Percentiles rank a stretch among this genome's conserved stretches.
Conservation (phyloP, 2,888 invertebrate species). For the Chrysolina americana region DNA sequence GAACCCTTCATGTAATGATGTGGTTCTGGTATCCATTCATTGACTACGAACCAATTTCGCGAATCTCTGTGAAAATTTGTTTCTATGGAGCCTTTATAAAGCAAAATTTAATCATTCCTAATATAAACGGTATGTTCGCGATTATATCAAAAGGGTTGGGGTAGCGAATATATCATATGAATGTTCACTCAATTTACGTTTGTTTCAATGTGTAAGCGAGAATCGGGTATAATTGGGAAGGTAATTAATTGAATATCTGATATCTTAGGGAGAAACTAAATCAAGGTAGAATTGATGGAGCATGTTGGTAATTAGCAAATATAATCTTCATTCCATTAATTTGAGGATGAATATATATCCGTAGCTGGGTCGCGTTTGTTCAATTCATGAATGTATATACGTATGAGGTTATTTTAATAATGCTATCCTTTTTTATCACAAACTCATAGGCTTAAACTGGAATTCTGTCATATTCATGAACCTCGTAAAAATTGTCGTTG, state of each 20-base stretch:
- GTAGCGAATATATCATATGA: slow-evolving; percentile 1
- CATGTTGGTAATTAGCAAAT: slow-evolving; percentile 3
- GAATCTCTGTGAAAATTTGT: slow-evolving; percentile 7
- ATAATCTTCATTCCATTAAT: not conserved
- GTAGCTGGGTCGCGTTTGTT: not conserved
- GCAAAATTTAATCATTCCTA: slow-evolving; percentile 2
- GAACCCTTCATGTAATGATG: not conserved
- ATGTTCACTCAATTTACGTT: not conserved
- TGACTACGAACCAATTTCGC: not conserved
- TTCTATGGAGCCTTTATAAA: not conserved
- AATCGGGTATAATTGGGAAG: slow-evolving; percentile 25
- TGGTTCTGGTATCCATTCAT: slow-evolving; percentile 9
- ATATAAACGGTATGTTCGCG: not conserved
- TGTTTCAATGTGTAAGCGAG: slow-evolving; percentile 23
- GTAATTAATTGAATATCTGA: slow-evolving; percentile 31
- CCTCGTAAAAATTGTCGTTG: no score
- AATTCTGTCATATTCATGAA: no score
- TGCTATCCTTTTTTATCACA: no score
- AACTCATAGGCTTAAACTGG: no score
- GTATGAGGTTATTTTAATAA: no score
- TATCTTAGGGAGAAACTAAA: slow-evolving; percentile 12
- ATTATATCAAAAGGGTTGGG: slow-evolving; percentile 8
- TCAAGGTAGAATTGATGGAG: slow-evolving; percentile 5
- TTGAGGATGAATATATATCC: not conserved
- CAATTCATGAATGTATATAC: not conserved